phyloP scores from a whole-genome alignment of 2,797 vertebrate species.

The Myotis pilosus region DNA sequence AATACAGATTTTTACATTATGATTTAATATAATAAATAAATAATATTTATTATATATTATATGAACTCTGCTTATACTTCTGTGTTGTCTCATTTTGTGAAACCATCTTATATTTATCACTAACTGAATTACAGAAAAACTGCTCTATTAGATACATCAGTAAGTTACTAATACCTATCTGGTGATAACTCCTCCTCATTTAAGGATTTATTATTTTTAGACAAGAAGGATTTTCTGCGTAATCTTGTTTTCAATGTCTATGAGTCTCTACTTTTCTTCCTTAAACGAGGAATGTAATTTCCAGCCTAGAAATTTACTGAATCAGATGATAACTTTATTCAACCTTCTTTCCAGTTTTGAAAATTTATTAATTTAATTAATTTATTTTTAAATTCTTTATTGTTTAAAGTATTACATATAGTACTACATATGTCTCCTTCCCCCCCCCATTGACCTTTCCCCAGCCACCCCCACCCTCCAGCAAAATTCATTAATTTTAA shows the following conservation, averaged over 20 bases:
- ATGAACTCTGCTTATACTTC: neutral
- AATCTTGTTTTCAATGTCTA: neutral
- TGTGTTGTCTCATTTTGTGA: neutral
- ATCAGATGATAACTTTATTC: conserved; percentile 13
- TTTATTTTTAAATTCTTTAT: conserved; percentile 16
- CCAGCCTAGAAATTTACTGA: neutral
- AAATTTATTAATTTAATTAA: conserved; percentile 24
- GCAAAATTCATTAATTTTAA: conserved; percentile 4
- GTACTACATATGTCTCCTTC: too few species aligned
- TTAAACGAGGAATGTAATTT: neutral
- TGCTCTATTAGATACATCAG: neutral
- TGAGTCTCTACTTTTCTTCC: neutral
- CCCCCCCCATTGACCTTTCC: too few species aligned
- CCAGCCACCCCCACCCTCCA: too few species aligned
- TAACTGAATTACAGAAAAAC: neutral
- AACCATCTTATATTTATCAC: neutral
- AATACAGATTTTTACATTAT: neutral
- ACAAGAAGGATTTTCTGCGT: neutral
- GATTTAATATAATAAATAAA: neutral
- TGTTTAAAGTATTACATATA: too few species aligned
- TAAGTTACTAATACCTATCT: neutral
- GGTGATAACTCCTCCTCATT: neutral
- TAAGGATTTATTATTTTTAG: neutral
- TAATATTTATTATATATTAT: neutral
- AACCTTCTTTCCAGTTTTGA: conserved; percentile 35